Evolutionary conservation across 2,113 vertebrate species (phyloP), one percentile per base, ranked within the genome.

Genomic region (Thunnus thynnus): DNA sequence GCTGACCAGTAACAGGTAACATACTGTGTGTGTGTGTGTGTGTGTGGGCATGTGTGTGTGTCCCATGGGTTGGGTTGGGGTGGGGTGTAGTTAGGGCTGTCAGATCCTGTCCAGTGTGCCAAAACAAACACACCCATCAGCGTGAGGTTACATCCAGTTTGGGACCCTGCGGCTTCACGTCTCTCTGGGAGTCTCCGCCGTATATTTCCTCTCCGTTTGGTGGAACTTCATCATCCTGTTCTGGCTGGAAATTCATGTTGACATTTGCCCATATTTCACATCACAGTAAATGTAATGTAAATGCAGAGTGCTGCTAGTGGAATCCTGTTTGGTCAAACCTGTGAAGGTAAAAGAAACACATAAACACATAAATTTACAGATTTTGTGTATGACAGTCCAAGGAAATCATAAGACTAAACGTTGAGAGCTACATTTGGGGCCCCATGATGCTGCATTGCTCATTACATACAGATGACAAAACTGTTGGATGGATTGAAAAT

Each of bases 51-150:
- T 75, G 20, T 61, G 36, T 60, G 47, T 56, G 66, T 36, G 74
- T 63, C 72, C 61, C 52, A 17, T 62, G 77, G 65, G 60, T 56
- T 14, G 72, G 51, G 68, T 67, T 76, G 62, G 72, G 51, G 47
- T 50, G 47, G 55, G 63, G 80, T 78, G 22, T 22, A 55, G 50
- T 55, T 14, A n/a, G n/a, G 32, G 48, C 66, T 70, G 80, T 88
- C 47, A 82, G 76, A 77, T 86, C 83, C 68, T 80, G 78, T 81
- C 51, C 47, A 0, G n/a, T 2, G 20, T 13, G 88, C 88, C 88
- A 91, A 88, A 62, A 48, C 70, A 85, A 92, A 89, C 89, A 71
- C 58, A 76, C 6, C 50, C 61, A 62, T 81, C 79, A 62, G 12
- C 71, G 16, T 65, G 51, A 63, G 68, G 81, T 60, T 69, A 55